Base-by-base conservation (phyloP, 2,113 vertebrate genomes). In the Ptyas mucosa region DNA sequence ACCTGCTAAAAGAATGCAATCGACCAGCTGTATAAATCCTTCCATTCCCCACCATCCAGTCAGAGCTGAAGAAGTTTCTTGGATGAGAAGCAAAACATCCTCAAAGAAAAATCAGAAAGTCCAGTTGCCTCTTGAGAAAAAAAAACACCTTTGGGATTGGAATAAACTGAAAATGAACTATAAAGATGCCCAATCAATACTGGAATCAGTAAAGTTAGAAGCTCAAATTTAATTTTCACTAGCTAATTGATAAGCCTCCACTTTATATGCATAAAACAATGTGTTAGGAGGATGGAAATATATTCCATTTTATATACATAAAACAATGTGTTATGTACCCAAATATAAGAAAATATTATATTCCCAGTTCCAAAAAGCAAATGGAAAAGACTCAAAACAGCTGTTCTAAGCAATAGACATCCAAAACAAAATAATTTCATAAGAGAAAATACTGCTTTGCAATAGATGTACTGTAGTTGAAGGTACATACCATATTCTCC, bases 171-270 rank as follows among this genome's bases (percentile, higher is more conserved):
- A 93, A 99, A 46, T 46, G 3, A 46, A 99, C 95, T 99, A 98
- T 97, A 99, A 98, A 97, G 98, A 99, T 95, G 99, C 98, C 86
- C 97, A 97, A 96, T 97, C 95, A 94, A 89, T 99, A 81, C 97
- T 99, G 97, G 98, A 99, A 90, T 99, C 98, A 57, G 98, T 99
- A 96, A 98, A 99, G 97, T 97, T 99, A 96, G 98, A 99, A 97
- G 98, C 97, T 95, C 99, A 98, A 98, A 94, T 90, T 64, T 96
- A 61, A 46, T 96, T 95, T 94, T 92, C 95, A 94, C n/a, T 95
- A 95, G 92, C 96, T 52, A 91, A 94, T 96, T 97, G 64, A 34
- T 97, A 97, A 95, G 92, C 96, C 91, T 97, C 96, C 88, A 94
- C 64, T 69, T n/a, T 69, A 69, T 69, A 99, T 98, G 99, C 97